Conservation (phyloP, 2,113 vertebrate species). For the Echinops telfairi region DNA sequence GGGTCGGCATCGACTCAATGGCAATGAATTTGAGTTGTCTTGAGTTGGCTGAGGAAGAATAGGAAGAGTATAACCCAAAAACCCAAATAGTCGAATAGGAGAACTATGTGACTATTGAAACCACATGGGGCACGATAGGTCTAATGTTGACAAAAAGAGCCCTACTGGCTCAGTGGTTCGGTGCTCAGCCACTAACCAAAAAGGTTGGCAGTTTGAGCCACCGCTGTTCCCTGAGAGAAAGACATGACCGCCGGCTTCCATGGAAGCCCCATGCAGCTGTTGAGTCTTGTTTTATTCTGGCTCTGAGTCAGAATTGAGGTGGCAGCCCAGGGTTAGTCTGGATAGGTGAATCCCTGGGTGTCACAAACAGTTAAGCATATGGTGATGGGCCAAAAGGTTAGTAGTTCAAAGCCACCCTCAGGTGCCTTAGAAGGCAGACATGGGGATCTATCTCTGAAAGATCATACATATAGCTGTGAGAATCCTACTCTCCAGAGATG, state of each 20-base stretch:
- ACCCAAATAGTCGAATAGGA: background rate
- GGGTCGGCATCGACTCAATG: too few relatives aligned
- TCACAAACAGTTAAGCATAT: background rate
- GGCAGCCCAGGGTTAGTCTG: background rate
- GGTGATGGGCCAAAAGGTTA: background rate
- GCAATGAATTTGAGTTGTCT: too few relatives aligned
- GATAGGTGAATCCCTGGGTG: background rate
- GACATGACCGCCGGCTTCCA: background rate
- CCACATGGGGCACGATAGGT: accelerated
- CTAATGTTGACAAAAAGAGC: background rate
- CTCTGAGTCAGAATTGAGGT: too few relatives aligned
- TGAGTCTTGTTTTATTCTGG: background rate
- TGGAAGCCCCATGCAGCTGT: background rate
- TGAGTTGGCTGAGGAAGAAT: accelerated
- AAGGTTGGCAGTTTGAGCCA: background rate
- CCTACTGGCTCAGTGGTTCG: background rate
- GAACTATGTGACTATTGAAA: background rate
- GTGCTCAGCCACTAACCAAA: background rate
- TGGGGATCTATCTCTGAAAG: background rate
- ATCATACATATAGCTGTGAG: background rate
- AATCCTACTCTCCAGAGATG: background rate
- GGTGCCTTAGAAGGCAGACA: background rate
- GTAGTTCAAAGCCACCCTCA: background rate
- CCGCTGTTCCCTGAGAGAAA: background rate
- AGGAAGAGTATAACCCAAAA: background rate